These are phyloP conservation scores for Synanthedon myopaeformis DNA, from an alignment of 2,888 invertebrate species.

Conservation along the genomic window DNA sequence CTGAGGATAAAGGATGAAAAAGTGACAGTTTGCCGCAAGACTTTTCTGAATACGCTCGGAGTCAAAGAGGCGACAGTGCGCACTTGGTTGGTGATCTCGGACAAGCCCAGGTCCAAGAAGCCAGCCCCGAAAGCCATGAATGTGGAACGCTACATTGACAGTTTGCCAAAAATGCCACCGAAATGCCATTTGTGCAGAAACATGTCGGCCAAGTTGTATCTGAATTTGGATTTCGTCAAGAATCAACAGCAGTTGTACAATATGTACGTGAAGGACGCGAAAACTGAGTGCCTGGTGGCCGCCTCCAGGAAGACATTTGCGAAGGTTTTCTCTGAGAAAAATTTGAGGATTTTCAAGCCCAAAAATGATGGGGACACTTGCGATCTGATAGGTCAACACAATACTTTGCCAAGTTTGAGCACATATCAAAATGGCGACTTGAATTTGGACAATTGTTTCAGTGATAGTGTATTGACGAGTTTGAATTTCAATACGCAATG, in stretches of 20 bases:
- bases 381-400: conserved; percentile 29
- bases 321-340: conserved; percentile 26
- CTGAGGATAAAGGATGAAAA: conserved; percentile 18
- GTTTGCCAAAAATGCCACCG: conserved; percentile 24
- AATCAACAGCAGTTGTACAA: conserved; percentile 37
- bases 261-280: conserved; percentile 30
- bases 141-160: conserved; percentile 33
- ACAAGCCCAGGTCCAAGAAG: conserved; percentile 19
- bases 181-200: conserved; percentile 31
- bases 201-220: conserved; percentile 17
- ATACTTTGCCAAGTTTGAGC: conserved; percentile 13
- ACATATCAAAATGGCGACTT: conserved; percentile 8
- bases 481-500: conserved; percentile 5
- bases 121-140: conserved; percentile 28
- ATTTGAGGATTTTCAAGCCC: conserved; percentile 38
- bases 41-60: conserved; percentile 42
- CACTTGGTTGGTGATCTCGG: conserved; percentile 27
- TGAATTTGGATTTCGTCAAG: conserved; percentile 28
- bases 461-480: conserved; percentile 2
- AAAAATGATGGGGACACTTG: conserved; percentile 38
- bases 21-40: conserved; percentile 30
- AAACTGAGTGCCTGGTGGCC: conserved; percentile 12
- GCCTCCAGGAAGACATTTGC: conserved; percentile 47
- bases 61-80: conserved; percentile 45
- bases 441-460: conserved; percentile 4